A percentile compares a stretch with the other conserved stretches of the same genome.
Evolutionary conservation across 2,113 vertebrate species (phyloP).

Genomic region (Reinhardtius hippoglossoides): DNA sequence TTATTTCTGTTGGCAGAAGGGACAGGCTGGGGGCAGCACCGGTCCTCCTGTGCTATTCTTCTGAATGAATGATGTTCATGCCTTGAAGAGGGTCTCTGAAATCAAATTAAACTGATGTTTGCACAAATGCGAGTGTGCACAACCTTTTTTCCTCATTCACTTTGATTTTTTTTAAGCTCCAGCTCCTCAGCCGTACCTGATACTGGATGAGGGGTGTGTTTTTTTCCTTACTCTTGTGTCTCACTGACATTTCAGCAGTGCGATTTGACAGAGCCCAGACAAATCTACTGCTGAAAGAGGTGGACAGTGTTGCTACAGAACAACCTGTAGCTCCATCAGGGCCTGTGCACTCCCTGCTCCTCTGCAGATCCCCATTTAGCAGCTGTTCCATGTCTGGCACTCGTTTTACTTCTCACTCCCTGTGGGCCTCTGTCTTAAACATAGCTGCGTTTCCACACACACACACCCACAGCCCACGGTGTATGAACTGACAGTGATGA

Average conservation of each 20-base stretch:
- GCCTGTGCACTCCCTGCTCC: conserved; percentile 7
- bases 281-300: conserved; percentile 28
- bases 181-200: too few relatives aligned
- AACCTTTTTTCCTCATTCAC: too few relatives aligned
- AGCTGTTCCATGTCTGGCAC: conserved; percentile 63
- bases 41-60: background rate
- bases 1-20: background rate
- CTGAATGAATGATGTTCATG: background rate
- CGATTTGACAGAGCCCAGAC: conserved; percentile 26
- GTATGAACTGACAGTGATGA: conserved; percentile 56
- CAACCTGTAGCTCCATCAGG: conserved; percentile 38
- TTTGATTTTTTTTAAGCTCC: too few relatives aligned
- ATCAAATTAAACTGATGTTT: too few relatives aligned
- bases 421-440: conserved; percentile 55
- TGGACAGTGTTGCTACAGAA: conserved; percentile 34
- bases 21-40: conserved; percentile 9
- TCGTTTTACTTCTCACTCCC: conserved; percentile 42
- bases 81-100: too few relatives aligned
- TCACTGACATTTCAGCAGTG: conserved; percentile 34
- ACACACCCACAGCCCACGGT: conserved; percentile 14
- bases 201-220: too few relatives aligned
- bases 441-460: conserved; percentile 17
- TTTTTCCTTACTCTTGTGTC: too few relatives aligned
- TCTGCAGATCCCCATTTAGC: conserved; percentile 54
- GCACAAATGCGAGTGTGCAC: too few relatives aligned